Evolutionary conservation across 2,888 invertebrate genomes (phyloP).

Genomic region (Apoda limacodes): DNA sequence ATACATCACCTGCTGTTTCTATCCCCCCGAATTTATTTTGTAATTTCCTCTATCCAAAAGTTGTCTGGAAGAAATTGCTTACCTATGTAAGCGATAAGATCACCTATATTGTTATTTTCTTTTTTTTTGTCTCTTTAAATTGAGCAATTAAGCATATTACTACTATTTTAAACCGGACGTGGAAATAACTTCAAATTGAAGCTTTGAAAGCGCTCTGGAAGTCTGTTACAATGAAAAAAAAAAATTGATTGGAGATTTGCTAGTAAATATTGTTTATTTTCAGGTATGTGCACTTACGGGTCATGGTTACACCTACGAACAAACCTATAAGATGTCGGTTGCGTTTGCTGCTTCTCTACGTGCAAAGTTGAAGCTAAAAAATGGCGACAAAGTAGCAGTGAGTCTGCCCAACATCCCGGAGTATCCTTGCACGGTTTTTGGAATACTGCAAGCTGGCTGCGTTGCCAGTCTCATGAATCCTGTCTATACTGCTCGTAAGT

Average conservation of each 20-base stretch:
- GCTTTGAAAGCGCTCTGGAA: too few relatives aligned
- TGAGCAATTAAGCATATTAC: background rate
- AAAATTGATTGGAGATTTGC: background rate
- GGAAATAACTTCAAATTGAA: too few relatives aligned
- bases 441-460: conserved; percentile 76
- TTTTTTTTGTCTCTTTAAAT: background rate
- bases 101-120: too few relatives aligned
- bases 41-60: too few relatives aligned
- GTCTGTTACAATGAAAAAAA: too few relatives aligned
- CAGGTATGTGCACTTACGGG: conserved; percentile 83
- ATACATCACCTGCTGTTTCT: too few relatives aligned
- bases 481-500: conserved; percentile 49
- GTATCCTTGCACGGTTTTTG: conserved; percentile 74
- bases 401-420: conserved; percentile 84
- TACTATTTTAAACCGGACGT: too few relatives aligned
- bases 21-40: too few relatives aligned
- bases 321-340: conserved; percentile 71
- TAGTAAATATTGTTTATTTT: conserved; percentile 21
- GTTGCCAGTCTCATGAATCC: conserved; percentile 80
- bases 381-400: conserved; percentile 76
- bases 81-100: too few relatives aligned
- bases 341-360: conserved; percentile 75
- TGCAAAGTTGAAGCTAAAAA: conserved; percentile 71
- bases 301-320: conserved; percentile 76
- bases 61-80: too few relatives aligned